Base-by-base conservation (phyloP, 2,113 vertebrate genomes). In the Apteryx owenii region DNA sequence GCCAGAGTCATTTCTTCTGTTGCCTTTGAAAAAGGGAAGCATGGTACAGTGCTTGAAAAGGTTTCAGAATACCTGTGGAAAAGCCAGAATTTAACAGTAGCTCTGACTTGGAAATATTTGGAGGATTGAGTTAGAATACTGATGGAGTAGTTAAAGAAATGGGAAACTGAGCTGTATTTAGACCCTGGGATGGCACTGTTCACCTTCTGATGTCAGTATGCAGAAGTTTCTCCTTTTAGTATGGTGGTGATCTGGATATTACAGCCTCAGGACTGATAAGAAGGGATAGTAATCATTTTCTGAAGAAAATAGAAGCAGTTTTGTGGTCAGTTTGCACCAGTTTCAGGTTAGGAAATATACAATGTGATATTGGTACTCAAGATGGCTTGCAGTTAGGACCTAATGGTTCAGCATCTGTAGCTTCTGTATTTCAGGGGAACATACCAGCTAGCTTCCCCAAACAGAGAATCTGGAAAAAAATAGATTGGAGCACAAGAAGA, bases 151-250 rank as follows among this genome's bases (percentile, higher is more conserved):
- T 79, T 79, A 46, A 83, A 90, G 51, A 84, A 76, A 44, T 0
- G 0, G 16, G 62, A 62, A 36, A 65, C 56, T 28, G 64, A 73
- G 23, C 53, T 76, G 23, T 36, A 7, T 26, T 28, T 11, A 28
- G 33, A 58, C 26, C 7, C 33, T 81, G 50, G 22, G 62, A 36
- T 0, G 1, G 21, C 29, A 29, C 40, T 56, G 46, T 79, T 71
- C 38, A 13, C 38, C 46, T 90, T 82, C 8, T 16, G 42, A 38
- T 0, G 1, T 56, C 29, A 16, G 33, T 36, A 17, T 0, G 0
- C n/a, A 19, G 5, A 0, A 42, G 60, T 4, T 28, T 81, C 56
- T 18, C 23, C 60, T 71, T 65, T 54, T 44, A 50, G n/a, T 20
- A 5, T 25, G 25, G 17, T 50, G 31, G 21, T 54, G 50, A 42